Conservation (phyloP, 2,888 invertebrate species). For the Chesias legatella region DNA sequence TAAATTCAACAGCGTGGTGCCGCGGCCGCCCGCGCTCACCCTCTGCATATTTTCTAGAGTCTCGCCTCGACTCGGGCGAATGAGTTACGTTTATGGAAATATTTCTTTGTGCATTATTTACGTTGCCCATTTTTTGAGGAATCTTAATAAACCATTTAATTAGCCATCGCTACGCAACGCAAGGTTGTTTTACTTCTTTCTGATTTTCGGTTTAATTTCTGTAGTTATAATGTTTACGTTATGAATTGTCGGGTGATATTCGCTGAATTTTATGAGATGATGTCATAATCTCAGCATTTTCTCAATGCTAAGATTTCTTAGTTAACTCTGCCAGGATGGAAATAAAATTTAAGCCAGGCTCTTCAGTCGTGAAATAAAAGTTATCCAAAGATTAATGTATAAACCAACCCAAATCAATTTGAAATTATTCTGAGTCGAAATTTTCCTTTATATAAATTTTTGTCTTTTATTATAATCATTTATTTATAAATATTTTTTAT, state of each 20-base stretch:
- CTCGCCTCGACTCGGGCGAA: conserved; percentile 32
- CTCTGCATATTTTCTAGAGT: conserved; percentile 58
- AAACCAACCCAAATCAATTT: no score
- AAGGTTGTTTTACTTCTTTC: conserved; percentile 4
- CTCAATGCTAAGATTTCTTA: no score
- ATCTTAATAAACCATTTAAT: conserved; percentile 28
- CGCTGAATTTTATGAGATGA: no score
- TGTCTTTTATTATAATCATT: no score
- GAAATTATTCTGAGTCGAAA: no score
- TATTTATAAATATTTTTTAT: no score
- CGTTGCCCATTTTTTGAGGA: conserved; percentile 23
- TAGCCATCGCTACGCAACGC: conserved; percentile 15
- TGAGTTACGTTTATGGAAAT: conserved; percentile 38
- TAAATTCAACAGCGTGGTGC: conserved; percentile 58
- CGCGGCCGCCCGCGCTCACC: conserved; percentile 48
- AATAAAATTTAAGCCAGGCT: no score
- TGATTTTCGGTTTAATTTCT: conserved; percentile 1
- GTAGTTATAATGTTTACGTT: not conserved
- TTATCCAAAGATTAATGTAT: no score
- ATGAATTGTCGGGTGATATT: not conserved
- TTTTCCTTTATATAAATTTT: no score
- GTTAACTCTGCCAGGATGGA: no score
- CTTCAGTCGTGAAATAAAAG: no score
- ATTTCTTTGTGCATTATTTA: conserved; percentile 29
- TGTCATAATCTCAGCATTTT: no score